Evolutionary conservation across 2,797 vertebrate genomes (phyloP), one percentile per base, ranked within the genome.

Genomic region (Syngnathus acus): DNA sequence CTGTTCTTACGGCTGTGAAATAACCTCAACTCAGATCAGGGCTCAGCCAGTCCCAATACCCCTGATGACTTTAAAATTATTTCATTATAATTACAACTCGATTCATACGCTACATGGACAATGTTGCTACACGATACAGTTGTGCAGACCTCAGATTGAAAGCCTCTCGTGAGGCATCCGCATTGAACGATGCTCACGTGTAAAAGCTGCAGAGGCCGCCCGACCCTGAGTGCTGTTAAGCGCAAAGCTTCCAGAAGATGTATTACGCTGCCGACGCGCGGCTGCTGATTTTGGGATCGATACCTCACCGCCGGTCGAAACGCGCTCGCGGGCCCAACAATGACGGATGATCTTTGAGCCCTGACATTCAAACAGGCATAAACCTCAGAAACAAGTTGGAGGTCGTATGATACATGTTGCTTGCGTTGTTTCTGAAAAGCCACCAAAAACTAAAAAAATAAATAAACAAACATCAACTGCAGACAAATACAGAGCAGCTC

Each of bases 211-310:
- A 5, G 32, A 68, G 47, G 26, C n/a, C 11, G 40, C n/a, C 19
- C 40, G 0, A 32, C 43, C 43, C 43, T 42, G 61, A 74, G 72
- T 43, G 64, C 63, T 45, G 65, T 64, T 38, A 60, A 77, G 72
- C 58, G 64, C 60, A 74, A 73, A 70, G 67, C 69, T 70, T 75
- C 63, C 5, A 69, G 6, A 70, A 76, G 77, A 80, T 50, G 68
- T 16, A 78, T 9, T 66, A 76, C 71, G 68, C 65, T 63, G 64
- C 68, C 17, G 50, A 65, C 72, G 32, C 63, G 69, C 72, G 73
- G 72, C 78, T 82, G 75, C 74, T 81, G 76, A 80, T 85, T 76
- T 58, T 76, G 21, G 77, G 82, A 88, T 89, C 86, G 62, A 87
- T 88, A 81, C 57, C 64, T 3, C 38, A 62, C 72, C 69, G 65